Evolutionary conservation across 1,140 invertebrate genomes (phyloP).

Genomic region (Drosophila paulistorum): DNA sequence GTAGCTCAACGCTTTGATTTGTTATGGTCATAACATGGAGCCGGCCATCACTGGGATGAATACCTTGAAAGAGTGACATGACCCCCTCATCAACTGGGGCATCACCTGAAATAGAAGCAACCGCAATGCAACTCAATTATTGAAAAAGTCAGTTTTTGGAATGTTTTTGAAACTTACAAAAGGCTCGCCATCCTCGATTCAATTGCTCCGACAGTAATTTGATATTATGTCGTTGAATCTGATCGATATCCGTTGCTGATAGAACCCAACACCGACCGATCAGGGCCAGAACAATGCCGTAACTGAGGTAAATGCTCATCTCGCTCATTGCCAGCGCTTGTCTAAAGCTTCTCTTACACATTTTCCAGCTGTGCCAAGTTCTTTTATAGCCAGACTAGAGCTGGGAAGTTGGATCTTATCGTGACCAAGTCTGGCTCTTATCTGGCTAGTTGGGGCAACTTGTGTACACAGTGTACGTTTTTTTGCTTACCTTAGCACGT

Average conservation of each 20-base stretch:
- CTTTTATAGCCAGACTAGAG: slow-evolving; percentile 40
- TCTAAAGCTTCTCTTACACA: slow-evolving; percentile 35
- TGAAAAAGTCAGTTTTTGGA: background rate
- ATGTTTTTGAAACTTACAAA: slow-evolving; percentile 60
- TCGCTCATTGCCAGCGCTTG: slow-evolving; percentile 21
- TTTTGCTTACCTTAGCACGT: slow-evolving; percentile 31
- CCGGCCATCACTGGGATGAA: slow-evolving; percentile 73
- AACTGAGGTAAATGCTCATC: background rate
- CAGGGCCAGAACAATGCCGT: slow-evolving; percentile 20
- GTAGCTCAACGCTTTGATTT: slow-evolving; percentile 69
- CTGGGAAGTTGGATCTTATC: slow-evolving; percentile 31
- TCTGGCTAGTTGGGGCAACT: slow-evolving; percentile 33
- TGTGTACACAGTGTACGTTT: slow-evolving; percentile 24
- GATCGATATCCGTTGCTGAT: slow-evolving; percentile 39
- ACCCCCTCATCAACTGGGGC: slow-evolving; percentile 76
- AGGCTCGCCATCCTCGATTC: slow-evolving; percentile 65
- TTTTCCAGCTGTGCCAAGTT: slow-evolving; percentile 2
- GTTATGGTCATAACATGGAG: slow-evolving; percentile 74
- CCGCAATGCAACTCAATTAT: background rate
- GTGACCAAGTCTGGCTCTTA: slow-evolving; percentile 23
- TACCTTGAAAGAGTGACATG: slow-evolving; percentile 72
- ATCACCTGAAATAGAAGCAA: slow-evolving; percentile 47
- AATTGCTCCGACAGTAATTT: slow-evolving; percentile 65
- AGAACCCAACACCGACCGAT: slow-evolving; percentile 11
- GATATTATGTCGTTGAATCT: slow-evolving; percentile 64